These are phyloP conservation scores for Apodemia zela DNA, from an alignment of 2,888 invertebrate genomes.

Conservation along the genomic window DNA sequence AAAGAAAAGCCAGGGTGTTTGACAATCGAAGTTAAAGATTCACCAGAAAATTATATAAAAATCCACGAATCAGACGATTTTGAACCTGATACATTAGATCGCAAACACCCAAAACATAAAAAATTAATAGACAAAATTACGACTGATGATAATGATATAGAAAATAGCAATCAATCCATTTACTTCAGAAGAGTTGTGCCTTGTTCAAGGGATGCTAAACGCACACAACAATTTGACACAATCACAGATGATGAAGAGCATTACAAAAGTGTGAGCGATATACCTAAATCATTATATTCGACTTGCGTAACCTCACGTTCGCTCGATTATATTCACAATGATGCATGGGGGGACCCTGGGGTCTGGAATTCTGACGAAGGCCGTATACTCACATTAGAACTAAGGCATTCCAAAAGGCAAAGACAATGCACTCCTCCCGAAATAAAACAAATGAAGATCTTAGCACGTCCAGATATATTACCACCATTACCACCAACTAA, in stretches of 20 bases:
- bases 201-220: neutral
- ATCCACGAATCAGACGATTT: slow-evolving; percentile 91
- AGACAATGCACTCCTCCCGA: slow-evolving; percentile 79
- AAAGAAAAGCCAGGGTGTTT: slow-evolving; percentile 87
- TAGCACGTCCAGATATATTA: slow-evolving; percentile 85
- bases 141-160: slow-evolving; percentile 47
- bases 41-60: slow-evolving; percentile 87
- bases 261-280: slow-evolving; percentile 68
- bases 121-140: slow-evolving; percentile 47
- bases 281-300: slow-evolving; percentile 48
- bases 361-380: slow-evolving; percentile 79
- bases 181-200: slow-evolving; percentile 82
- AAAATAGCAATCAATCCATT: slow-evolving; percentile 70
- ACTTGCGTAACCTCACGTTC: slow-evolving; percentile 40
- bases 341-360: slow-evolving; percentile 53
- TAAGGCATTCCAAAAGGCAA: slow-evolving; percentile 87
- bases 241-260: slow-evolving; percentile 88
- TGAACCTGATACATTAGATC: slow-evolving; percentile 92
- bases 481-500: slow-evolving; percentile 82
- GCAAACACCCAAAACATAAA: slow-evolving; percentile 83
- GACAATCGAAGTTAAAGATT: slow-evolving; percentile 91
- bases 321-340: slow-evolving; percentile 48
- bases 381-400: slow-evolving; percentile 81
- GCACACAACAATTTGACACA: slow-evolving; percentile 76
- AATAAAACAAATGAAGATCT: slow-evolving; percentile 63